These are phyloP conservation scores for Stegodyphus mimosarum DNA, from an alignment of 1,140 invertebrate species.

Conservation along the genomic window DNA sequence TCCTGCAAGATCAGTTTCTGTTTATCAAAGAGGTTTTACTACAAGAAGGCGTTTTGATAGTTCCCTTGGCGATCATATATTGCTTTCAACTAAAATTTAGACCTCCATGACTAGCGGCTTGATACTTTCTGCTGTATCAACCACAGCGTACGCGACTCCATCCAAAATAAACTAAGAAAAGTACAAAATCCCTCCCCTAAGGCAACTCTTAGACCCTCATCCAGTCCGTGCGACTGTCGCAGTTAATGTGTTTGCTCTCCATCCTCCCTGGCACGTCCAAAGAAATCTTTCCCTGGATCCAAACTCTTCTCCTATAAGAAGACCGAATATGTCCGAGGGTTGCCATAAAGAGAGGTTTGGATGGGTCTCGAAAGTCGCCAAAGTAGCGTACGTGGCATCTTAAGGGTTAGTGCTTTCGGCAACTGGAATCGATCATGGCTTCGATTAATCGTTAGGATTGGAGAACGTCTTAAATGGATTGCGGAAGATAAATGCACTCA, in stretches of 20 bases:
- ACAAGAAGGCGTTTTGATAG: too few relatives aligned
- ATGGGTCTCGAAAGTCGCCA: conserved; percentile 21
- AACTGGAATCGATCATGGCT: conserved; percentile 29
- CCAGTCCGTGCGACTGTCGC: conserved; percentile 11
- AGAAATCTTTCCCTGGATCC: conserved; percentile 6
- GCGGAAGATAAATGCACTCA: too few relatives aligned
- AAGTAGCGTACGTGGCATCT: conserved; percentile 41
- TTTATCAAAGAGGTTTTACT: too few relatives aligned
- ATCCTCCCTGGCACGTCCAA: conserved; percentile 11
- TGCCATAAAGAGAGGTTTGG: conserved; percentile 17
- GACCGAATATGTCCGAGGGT: not conserved
- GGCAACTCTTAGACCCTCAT: conserved; percentile 22
- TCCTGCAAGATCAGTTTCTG: too few relatives aligned
- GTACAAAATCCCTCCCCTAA: conserved; percentile 1
- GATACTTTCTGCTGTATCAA: not conserved
- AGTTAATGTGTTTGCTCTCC: too few relatives aligned
- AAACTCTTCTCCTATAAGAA: conserved; percentile 3
- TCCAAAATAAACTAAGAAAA: not conserved
- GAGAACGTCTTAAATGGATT: not conserved
- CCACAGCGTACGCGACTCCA: not conserved
- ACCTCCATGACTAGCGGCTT: too few relatives aligned
- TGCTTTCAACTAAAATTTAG: too few relatives aligned
- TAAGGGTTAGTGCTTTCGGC: not conserved
- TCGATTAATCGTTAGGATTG: conserved; percentile 34
- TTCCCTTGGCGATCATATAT: too few relatives aligned